phyloP scores from a whole-genome alignment of 2,113 vertebrate genomes.

The Serilophus lunatus region DNA sequence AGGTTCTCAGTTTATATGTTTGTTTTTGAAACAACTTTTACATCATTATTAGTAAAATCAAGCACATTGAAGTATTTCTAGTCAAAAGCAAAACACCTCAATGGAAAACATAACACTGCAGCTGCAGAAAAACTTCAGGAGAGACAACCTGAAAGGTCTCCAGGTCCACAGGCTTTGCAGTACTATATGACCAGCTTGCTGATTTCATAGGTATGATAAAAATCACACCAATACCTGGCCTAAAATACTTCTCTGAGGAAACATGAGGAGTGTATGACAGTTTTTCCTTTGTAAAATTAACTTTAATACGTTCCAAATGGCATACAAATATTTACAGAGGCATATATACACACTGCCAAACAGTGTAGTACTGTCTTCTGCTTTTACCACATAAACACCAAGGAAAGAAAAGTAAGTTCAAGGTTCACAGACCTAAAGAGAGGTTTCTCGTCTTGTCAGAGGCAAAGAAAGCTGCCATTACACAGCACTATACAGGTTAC shows the following conservation, averaged over 20 bases:
- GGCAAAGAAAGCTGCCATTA: background rate
- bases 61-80: background rate
- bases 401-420: background rate
- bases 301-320: background rate
- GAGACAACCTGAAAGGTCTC: background rate
- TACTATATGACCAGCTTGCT: background rate
- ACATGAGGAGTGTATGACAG: background rate
- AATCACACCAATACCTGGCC: accelerated
- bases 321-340: conserved; percentile 9
- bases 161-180: background rate
- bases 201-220: background rate
- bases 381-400: background rate
- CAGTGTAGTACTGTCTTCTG: background rate
- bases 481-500: background rate
- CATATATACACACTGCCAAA: background rate
- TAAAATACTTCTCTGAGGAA: background rate
- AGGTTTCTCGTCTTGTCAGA: background rate
- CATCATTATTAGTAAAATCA: background rate
- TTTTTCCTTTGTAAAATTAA: background rate
- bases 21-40: background rate
- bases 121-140: background rate
- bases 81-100: background rate
- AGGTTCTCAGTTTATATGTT: background rate
- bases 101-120: background rate
- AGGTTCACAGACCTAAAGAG: background rate